A percentile compares a stretch with the other conserved stretches of the same genome.
Conservation (phyloP, 2,888 invertebrate genomes). For the Luperina testacea region DNA sequence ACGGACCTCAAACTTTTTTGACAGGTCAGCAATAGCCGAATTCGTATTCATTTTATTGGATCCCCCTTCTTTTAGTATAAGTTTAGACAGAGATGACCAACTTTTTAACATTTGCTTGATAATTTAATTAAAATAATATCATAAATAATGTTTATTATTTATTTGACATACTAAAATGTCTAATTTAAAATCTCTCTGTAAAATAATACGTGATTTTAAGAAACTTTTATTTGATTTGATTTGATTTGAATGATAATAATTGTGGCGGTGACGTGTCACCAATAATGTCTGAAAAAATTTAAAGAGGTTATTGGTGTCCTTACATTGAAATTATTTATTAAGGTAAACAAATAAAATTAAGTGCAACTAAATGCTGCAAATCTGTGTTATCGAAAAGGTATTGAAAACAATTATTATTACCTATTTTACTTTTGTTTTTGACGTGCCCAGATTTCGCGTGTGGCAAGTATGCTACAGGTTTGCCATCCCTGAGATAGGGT, state of each 20-base stretch:
- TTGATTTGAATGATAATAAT: not conserved
- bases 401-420: not conserved
- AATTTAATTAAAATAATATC: not conserved
- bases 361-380: not conserved
- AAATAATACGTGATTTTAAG: not conserved
- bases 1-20: constrained; percentile 61
- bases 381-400: not conserved
- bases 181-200: not conserved
- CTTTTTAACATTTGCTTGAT: not conserved
- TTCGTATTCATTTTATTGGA: constrained; percentile 64
- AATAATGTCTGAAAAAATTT: not conserved
- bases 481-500: constrained; percentile 22
- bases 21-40: constrained; percentile 62
- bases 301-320: not conserved
- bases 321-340: not conserved
- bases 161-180: not conserved
- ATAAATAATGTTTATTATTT: not conserved
- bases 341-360: not conserved
- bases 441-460: not conserved
- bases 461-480: not conserved
- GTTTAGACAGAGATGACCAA: constrained; percentile 11
- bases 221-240: not conserved
- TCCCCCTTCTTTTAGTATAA: constrained; percentile 34
- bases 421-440: not conserved
- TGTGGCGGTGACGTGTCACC: not conserved